Evolutionary conservation across 2,888 invertebrate species (phyloP).

Genomic region (Meganola albula): DNA sequence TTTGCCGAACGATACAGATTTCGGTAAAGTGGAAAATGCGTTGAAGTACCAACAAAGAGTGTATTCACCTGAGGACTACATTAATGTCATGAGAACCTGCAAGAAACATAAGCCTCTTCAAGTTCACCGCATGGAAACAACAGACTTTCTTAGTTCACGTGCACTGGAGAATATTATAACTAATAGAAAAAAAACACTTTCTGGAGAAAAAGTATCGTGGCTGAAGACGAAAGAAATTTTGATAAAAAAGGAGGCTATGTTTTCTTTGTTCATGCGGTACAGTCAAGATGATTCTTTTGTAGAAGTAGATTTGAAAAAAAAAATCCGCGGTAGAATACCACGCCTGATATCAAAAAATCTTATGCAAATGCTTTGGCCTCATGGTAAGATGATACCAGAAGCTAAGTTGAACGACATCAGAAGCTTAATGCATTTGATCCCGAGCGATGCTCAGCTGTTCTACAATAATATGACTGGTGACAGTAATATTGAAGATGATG

Average conservation of each 20-base stretch:
- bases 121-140: conserved; percentile 13
- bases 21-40: conserved; percentile 13
- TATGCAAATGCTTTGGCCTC: conserved; percentile 6
- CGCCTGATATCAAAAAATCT: conserved; percentile 1
- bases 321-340: conserved; percentile 5
- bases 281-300: conserved; percentile 4
- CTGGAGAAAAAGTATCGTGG: conserved; percentile 11
- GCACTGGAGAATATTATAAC: conserved; percentile 10
- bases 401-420: conserved; percentile 9
- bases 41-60: conserved; percentile 16
- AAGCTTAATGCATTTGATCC: conserved; percentile 9
- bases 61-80: conserved; percentile 15
- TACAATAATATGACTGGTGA: conserved; percentile 7
- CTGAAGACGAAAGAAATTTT: conserved; percentile 9
- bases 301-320: conserved; percentile 8
- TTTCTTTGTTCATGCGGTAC: conserved; percentile 5
- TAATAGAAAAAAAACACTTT: conserved; percentile 12
- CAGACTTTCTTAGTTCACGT: conserved; percentile 12
- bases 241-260: conserved; percentile 6
- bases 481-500: conserved; percentile 4
- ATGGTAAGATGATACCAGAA: conserved; percentile 9
- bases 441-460: conserved; percentile 10
- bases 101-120: conserved; percentile 17
- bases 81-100: conserved; percentile 11
- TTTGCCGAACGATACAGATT: conserved; percentile 15